Percentiles rank a stretch among this genome's conserved stretches.
These are phyloP conservation scores for Eilema caniola DNA, from an alignment of 2,888 invertebrate genomes.

Conservation along the genomic window DNA sequence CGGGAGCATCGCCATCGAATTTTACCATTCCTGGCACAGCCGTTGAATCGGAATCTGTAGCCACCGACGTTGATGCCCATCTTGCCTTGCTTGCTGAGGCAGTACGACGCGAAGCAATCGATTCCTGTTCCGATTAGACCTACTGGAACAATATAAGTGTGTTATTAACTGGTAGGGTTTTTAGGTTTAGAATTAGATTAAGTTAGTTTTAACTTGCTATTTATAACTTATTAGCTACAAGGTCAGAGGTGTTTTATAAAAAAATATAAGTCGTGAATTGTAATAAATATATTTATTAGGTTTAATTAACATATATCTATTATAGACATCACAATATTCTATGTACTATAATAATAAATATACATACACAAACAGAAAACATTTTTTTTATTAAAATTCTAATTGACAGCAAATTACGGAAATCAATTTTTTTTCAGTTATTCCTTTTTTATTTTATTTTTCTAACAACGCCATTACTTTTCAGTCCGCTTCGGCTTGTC, in stretches of 20 bases:
- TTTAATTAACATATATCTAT: not conserved
- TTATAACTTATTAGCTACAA: not conserved
- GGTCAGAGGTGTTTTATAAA: not conserved
- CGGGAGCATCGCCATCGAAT: conserved; percentile 82
- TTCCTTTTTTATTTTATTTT: conserved; percentile 34
- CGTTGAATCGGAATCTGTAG: conserved; percentile 81
- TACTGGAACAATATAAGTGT: conserved; percentile 58
- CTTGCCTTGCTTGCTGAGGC: conserved; percentile 83
- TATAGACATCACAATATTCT: not conserved
- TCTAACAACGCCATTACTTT: conserved; percentile 37
- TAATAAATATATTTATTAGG: not conserved
- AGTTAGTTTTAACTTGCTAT: not conserved
- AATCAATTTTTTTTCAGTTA: not conserved
- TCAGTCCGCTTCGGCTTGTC: conserved; percentile 76
- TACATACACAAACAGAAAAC: not conserved
- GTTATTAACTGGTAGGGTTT: conserved; percentile 15
- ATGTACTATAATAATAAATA: not conserved
- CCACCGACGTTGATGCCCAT: conserved; percentile 84
- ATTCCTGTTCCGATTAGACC: conserved; percentile 77
- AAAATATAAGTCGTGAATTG: not conserved
- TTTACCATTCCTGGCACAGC: conserved; percentile 81
- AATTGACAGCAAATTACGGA: not conserved
- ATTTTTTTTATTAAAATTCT: not conserved
- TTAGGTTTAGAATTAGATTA: not conserved
- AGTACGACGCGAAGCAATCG: conserved; percentile 81